Conservation (phyloP, 2,797 vertebrate genomes). For the Labroides dimidiatus region DNA sequence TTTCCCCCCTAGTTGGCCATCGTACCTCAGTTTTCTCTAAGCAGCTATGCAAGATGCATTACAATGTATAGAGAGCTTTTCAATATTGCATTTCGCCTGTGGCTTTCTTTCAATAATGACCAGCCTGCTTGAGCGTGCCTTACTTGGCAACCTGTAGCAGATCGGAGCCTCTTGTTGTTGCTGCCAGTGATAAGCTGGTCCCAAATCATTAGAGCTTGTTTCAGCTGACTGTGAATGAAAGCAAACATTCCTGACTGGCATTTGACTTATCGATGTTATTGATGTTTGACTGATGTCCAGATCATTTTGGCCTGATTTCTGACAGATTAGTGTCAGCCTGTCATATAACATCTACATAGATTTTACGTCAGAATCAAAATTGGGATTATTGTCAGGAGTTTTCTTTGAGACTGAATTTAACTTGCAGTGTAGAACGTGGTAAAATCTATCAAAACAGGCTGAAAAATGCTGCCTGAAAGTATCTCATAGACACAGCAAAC, state of each 20-base stretch:
- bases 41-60: conserved; percentile 58
- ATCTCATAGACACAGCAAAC: neutral
- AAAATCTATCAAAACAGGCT: neutral
- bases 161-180: conserved; percentile 41
- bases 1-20: neutral
- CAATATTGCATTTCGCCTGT: conserved; percentile 62
- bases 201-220: conserved; percentile 56
- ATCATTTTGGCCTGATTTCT: conserved; percentile 37
- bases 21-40: conserved; percentile 31
- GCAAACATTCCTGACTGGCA: conserved; percentile 33
- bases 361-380: neutral
- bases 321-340: conserved; percentile 22
- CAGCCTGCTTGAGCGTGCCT: conserved; percentile 52
- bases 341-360: neutral
- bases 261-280: conserved; percentile 50
- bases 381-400: neutral
- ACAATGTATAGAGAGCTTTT: conserved; percentile 63
- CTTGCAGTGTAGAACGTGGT: neutral
- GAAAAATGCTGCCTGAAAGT: neutral
- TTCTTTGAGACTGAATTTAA: neutral
- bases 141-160: conserved; percentile 70
- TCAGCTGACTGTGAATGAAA: conserved; percentile 42
- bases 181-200: conserved; percentile 61
- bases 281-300: conserved; percentile 36
- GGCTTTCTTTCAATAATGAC: conserved; percentile 76